Conservation (phyloP, 2,797 vertebrate species). For the Tragelaphus oryx region DNA sequence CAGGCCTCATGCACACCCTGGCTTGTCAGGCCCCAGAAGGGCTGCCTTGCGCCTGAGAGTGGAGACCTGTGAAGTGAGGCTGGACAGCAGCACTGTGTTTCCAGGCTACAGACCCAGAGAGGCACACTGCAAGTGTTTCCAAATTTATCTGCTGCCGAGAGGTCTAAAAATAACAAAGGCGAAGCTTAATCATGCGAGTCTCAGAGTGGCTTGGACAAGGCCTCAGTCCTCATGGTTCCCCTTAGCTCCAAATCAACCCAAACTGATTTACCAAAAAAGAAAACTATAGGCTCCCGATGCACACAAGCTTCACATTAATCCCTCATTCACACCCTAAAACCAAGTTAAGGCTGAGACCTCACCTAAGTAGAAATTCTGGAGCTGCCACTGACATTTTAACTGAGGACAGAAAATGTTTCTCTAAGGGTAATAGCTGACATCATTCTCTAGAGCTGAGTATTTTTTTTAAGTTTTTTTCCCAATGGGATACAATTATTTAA, state of each 20-base stretch:
- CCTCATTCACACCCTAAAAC: not conserved
- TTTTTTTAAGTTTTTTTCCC: not conserved
- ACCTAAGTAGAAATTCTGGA: not conserved
- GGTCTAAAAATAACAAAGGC: conserved; percentile 34
- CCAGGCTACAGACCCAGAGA: not conserved
- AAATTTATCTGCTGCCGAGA: conserved; percentile 2
- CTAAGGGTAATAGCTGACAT: not conserved
- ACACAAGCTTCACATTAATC: not conserved
- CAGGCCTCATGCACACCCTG: not conserved
- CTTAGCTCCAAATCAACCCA: not conserved
- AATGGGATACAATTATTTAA: conserved; percentile 4
- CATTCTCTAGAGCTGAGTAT: not conserved
- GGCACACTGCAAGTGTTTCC: conserved; percentile 15
- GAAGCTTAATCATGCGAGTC: not conserved
- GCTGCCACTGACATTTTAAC: not conserved
- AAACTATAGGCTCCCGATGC: not conserved
- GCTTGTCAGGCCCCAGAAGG: conserved; percentile 39
- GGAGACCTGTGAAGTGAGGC: not conserved
- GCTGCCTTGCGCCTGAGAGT: not conserved
- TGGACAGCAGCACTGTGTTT: not conserved
- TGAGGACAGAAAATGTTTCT: not conserved
- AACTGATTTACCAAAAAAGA: not conserved
- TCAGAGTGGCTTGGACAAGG: not conserved
- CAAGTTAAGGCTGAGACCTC: not conserved
- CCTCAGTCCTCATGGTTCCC: not conserved